Conservation (phyloP, 2,888 invertebrate genomes). For the Idaea biselata region DNA sequence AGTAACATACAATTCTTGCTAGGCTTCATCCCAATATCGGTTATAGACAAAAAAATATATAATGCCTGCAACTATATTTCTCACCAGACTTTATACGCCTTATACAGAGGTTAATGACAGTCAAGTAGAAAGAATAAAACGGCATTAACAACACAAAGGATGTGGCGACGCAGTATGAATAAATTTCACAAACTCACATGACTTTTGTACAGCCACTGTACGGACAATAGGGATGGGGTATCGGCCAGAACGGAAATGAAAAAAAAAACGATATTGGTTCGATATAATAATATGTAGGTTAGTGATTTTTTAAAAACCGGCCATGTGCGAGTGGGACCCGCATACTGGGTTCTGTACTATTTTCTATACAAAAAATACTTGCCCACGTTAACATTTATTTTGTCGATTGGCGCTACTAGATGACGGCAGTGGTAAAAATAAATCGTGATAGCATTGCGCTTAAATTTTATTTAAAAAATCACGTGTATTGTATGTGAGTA, state of each 20-base stretch:
- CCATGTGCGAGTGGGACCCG: too few relatives aligned
- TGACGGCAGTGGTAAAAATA: too few relatives aligned
- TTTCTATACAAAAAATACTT: too few relatives aligned
- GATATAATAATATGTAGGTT: neutral
- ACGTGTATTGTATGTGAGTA: too few relatives aligned
- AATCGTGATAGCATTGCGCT: too few relatives aligned
- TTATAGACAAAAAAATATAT: neutral
- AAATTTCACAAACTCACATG: slow-evolving; percentile 50
- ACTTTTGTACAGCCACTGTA: slow-evolving; percentile 40
- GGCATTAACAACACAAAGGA: slow-evolving; percentile 65
- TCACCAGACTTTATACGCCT: slow-evolving; percentile 12
- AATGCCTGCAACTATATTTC: slow-evolving; percentile 7
- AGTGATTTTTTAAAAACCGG: too few relatives aligned
- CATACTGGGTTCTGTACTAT: too few relatives aligned
- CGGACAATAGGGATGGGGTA: neutral
- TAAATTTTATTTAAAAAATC: too few relatives aligned
- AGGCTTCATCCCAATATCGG: too few relatives aligned
- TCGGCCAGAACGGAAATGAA: neutral
- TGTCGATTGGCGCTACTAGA: too few relatives aligned
- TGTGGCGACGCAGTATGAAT: slow-evolving; percentile 49
- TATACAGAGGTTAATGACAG: slow-evolving; percentile 24
- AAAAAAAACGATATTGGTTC: neutral
- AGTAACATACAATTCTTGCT: too few relatives aligned
- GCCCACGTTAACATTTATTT: too few relatives aligned
- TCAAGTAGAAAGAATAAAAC: slow-evolving; percentile 57